phyloP scores from a whole-genome alignment of 2,797 vertebrate genomes.

The Emys orbicularis region DNA sequence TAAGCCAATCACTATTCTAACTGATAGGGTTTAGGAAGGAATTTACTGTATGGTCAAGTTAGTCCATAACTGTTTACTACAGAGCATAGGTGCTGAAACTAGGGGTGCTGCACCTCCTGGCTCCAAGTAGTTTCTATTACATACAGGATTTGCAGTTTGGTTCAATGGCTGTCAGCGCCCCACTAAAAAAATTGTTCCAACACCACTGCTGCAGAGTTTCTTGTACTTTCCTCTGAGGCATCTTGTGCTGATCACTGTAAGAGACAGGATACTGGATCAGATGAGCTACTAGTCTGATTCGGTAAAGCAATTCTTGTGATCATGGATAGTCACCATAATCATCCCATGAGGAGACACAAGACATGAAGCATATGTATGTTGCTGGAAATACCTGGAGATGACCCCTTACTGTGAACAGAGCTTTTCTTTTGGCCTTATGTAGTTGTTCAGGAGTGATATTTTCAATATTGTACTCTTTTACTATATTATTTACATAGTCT shows the following conservation, averaged over 20 bases:
- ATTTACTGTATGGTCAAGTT: neutral
- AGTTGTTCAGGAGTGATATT: neutral
- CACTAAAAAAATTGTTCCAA: too few relatives aligned
- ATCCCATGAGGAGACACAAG: neutral
- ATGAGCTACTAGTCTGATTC: neutral
- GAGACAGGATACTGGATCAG: neutral
- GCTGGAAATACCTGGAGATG: accelerated
- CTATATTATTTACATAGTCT: slow-evolving; percentile 12
- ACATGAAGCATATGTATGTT: accelerated
- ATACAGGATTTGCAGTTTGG: too few relatives aligned
- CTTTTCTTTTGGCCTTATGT: neutral
- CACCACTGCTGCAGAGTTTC: neutral
- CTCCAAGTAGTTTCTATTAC: too few relatives aligned
- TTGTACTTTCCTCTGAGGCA: neutral
- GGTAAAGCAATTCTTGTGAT: neutral
- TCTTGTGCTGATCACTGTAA: neutral
- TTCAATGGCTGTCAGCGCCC: too few relatives aligned
- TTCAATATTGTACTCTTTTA: neutral
- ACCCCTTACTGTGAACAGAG: neutral
- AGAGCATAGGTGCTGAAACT: too few relatives aligned
- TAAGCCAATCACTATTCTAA: neutral
- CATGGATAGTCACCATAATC: neutral
- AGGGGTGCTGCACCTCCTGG: too few relatives aligned
- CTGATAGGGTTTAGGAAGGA: neutral
- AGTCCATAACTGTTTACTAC: neutral